phyloP scores from a whole-genome alignment of 2,797 vertebrate species.

The Emys orbicularis region DNA sequence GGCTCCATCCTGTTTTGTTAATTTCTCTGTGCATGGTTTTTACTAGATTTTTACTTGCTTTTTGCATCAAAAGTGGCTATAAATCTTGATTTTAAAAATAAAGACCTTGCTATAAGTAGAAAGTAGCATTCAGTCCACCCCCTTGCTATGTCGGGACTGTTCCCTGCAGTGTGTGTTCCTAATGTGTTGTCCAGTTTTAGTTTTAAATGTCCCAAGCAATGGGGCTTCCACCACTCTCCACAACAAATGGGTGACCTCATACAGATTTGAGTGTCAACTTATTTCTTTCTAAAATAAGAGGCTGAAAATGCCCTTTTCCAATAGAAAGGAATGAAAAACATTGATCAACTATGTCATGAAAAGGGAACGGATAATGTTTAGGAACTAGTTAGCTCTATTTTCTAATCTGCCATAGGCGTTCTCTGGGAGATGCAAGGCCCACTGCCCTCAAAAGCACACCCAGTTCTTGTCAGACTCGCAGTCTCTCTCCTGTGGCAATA shows the following conservation, averaged over 20 bases:
- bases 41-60: background rate
- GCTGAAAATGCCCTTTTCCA: background rate
- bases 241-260: background rate
- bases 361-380: accelerated
- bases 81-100: conserved; percentile 2
- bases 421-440: background rate
- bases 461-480: background rate
- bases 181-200: accelerated
- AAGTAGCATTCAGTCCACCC: background rate
- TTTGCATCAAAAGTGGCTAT: background rate
- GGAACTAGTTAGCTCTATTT: background rate
- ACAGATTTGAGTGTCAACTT: background rate
- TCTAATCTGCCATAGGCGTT: background rate
- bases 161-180: background rate
- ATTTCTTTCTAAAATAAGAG: background rate
- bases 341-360: background rate
- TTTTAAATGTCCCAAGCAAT: background rate
- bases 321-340: background rate
- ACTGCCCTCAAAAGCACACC: background rate
- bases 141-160: background rate
- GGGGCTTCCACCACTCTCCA: background rate
- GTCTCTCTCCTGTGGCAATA: background rate
- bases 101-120: background rate
- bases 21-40: background rate
- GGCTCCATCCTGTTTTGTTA: no score